Conservation (phyloP, 2,797 vertebrate genomes). For the Sparus aurata region DNA sequence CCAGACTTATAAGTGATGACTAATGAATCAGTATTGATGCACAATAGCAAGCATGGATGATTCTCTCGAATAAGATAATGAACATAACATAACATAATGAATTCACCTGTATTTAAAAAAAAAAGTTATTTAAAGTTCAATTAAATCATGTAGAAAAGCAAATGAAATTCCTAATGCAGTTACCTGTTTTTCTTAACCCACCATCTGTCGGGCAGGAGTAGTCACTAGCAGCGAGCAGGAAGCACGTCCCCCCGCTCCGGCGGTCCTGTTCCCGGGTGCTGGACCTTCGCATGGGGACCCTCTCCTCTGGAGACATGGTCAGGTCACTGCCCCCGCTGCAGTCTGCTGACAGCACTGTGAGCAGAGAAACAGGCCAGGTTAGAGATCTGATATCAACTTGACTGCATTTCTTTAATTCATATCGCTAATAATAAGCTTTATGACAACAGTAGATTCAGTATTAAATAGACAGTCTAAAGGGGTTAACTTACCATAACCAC, state of each 20-base stretch:
- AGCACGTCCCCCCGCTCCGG: slow-evolving; percentile 93
- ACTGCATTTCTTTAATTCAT: not conserved
- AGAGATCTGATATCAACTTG: slow-evolving; percentile 40
- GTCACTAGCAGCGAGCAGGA: slow-evolving; percentile 95
- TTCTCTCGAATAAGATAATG: slow-evolving; percentile 18
- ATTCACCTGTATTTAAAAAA: not conserved
- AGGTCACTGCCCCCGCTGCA: slow-evolving; percentile 96
- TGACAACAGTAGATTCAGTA: not conserved
- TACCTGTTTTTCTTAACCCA: slow-evolving; percentile 95
- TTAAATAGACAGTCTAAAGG: not conserved
- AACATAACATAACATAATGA: no score
- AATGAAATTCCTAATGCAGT: slow-evolving; percentile 11
- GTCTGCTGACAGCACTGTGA: slow-evolving; percentile 92
- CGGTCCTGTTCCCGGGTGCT: slow-evolving; percentile 94
- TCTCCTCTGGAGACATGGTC: slow-evolving; percentile 93
- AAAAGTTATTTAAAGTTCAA: not conserved
- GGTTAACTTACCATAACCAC: not conserved
- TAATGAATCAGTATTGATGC: slow-evolving; percentile 13
- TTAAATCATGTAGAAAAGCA: not conserved
- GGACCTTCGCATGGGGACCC: slow-evolving; percentile 92
- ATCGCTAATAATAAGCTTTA: not conserved
- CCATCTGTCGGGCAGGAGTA: slow-evolving; percentile 94
- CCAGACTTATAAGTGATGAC: slow-evolving; percentile 12
- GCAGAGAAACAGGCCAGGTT: slow-evolving; percentile 56
- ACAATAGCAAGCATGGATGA: slow-evolving; percentile 34